Evolutionary conservation across 1,140 invertebrate species (phyloP).

Genomic region (Wiebesia pumilae): DNA sequence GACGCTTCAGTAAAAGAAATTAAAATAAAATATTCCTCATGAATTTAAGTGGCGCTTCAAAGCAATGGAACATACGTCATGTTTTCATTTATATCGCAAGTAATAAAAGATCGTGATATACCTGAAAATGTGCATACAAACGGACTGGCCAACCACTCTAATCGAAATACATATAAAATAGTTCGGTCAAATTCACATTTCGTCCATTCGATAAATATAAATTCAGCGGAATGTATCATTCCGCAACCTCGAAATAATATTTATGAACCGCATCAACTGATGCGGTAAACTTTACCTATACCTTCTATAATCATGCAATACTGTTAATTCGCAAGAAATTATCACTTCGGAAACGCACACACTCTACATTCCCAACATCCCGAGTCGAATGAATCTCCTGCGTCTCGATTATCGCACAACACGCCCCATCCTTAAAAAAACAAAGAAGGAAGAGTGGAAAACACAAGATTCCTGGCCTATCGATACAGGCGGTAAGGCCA

Average conservation of each 20-base stretch:
- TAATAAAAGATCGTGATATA: too few relatives aligned
- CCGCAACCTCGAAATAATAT: background rate
- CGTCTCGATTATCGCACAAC: background rate
- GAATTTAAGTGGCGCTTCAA: too few relatives aligned
- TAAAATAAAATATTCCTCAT: too few relatives aligned
- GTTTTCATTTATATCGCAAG: too few relatives aligned
- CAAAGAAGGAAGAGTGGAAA: background rate
- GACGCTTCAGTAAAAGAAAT: too few relatives aligned
- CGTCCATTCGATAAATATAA: background rate
- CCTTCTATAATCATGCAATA: background rate
- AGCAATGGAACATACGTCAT: too few relatives aligned
- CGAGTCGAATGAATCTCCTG: constrained; percentile 9
- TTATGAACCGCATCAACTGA: background rate
- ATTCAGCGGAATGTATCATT: background rate
- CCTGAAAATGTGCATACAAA: too few relatives aligned
- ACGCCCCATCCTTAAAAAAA: background rate
- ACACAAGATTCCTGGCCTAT: background rate
- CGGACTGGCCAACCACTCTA: too few relatives aligned
- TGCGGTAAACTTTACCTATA: background rate
- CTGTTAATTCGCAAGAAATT: background rate
- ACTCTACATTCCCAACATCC: background rate
- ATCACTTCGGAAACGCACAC: background rate
- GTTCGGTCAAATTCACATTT: background rate
- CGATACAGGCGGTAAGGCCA: background rate
- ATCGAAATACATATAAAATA: background rate